Base-by-base conservation (phyloP, 1,140 invertebrate species). In the Brachionus calyciflorus region DNA sequence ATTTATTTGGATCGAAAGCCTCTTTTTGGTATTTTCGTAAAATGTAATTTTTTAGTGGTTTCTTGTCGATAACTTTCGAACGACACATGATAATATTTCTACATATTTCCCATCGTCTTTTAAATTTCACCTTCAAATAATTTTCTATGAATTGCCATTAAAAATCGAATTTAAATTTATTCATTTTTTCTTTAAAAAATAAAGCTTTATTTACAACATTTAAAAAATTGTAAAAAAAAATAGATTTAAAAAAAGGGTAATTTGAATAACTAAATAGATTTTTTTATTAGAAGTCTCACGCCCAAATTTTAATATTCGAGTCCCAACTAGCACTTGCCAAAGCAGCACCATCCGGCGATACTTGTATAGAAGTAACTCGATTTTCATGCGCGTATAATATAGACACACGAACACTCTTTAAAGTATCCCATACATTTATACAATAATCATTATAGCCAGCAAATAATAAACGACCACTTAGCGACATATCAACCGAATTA, bases 381-480 rank as follows among this genome's bases (percentile, higher is more conserved):
- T 99, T 98, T 87, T 99, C 97, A 86, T 99, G 97, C 0, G 95
- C 96, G 83, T 96, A 97, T 26, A 99, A 87, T 77, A 98, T 89
- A 81, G 91, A 91, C 14, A 97, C 90, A 75, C 97, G 88, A 65
- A 89, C 89, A 82, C 91, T 95, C 82, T 98, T 98, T 33, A 99
- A 85, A 17, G 94, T 93, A 86, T 99, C 97, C 97, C 97, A 99
- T 14, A 97, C 91, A 86, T 98, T 95, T 24, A 98, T 92, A 19
- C 94, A 97, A 84, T 99, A 97, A 86, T 99, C 97, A 85, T 96
- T 96, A 87, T 99, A 99, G 57, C 96, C 97, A 78, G 95, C 95
- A 87, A 99, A 98, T 78, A 98, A 87, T 63, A 98, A 86, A 12
- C 96, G 91, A 24, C 91, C 94, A 85, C 94, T 98, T 21, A 96